phyloP scores from a whole-genome alignment of 1,140 invertebrate genomes.

The Drosophila ogumai region DNA sequence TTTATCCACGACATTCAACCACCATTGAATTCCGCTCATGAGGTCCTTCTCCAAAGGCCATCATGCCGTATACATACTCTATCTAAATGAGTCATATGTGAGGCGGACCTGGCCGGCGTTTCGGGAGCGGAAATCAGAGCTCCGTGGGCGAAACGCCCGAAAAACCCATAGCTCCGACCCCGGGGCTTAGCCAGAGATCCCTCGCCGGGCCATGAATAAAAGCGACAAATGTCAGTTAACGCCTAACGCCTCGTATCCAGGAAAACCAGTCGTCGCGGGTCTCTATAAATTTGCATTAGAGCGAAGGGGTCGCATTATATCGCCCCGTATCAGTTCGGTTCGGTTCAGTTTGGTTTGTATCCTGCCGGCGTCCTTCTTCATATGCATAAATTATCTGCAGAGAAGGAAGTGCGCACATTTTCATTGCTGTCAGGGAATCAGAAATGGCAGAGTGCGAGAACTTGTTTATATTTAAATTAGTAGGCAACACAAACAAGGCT shows the following conservation, averaged over 20 bases:
- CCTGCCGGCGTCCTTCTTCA: conserved; percentile 46
- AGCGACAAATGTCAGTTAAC: conserved; percentile 79
- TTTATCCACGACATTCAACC: conserved; percentile 27
- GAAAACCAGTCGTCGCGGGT: conserved; percentile 50
- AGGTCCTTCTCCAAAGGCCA: conserved; percentile 24
- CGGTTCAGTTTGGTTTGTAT: conserved; percentile 27
- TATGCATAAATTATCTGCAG: conserved; percentile 67
- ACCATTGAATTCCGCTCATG: conserved; percentile 11
- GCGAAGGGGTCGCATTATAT: conserved; percentile 41
- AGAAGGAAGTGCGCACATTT: conserved; percentile 69
- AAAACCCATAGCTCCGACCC: conserved; percentile 28
- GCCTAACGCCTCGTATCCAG: conserved; percentile 62
- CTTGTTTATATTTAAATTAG: conserved; percentile 81
- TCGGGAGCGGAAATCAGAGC: conserved; percentile 58
- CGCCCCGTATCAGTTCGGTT: conserved; percentile 20
- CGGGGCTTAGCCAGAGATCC: conserved; percentile 29
- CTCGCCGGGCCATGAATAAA: conserved; percentile 66
- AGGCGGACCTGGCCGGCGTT: conserved; percentile 28
- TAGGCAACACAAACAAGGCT: conserved; percentile 66
- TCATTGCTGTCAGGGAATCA: conserved; percentile 59
- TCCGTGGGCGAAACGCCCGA: conserved; percentile 16
- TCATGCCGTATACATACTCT: conserved; percentile 3
- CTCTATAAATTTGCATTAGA: conserved; percentile 80
- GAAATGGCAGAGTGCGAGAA: conserved; percentile 61
- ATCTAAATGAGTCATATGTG: conserved; percentile 70